phyloP scores from a whole-genome alignment of 92 coral and sea anemone genomes.

The Heteractis magnifica region DNA sequence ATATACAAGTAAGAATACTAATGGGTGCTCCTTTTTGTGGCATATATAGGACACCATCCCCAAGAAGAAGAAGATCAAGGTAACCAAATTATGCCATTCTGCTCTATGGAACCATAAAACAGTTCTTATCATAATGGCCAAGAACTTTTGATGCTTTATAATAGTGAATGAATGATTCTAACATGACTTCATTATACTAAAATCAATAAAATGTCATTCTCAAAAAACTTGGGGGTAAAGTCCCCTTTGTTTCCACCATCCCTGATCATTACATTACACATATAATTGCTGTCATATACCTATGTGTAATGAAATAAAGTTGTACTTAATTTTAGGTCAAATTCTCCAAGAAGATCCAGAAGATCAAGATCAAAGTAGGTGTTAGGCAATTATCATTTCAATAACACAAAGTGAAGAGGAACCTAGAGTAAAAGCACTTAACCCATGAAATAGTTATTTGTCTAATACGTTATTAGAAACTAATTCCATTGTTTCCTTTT shows the following conservation, averaged over 20 bases:
- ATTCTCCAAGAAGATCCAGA: slow-evolving; percentile 68
- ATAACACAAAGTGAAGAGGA: too few relatives aligned
- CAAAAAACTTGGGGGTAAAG: too few relatives aligned
- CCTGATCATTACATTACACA: too few relatives aligned
- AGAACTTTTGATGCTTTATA: background rate
- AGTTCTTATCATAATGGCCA: too few relatives aligned
- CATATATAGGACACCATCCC: slow-evolving; percentile 38
- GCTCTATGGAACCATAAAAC: too few relatives aligned
- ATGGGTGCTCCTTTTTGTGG: background rate
- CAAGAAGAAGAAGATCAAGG: slow-evolving; percentile 76
- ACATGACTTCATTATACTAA: too few relatives aligned
- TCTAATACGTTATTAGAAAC: too few relatives aligned
- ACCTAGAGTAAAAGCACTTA: background rate
- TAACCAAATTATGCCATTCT: background rate
- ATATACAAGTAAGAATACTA: background rate
- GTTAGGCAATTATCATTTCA: too few relatives aligned
- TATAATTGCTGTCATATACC: too few relatives aligned
- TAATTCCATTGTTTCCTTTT: too few relatives aligned
- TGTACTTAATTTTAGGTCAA: slow-evolving; percentile 41
- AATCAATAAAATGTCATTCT: too few relatives aligned
- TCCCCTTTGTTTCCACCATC: too few relatives aligned
- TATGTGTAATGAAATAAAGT: background rate
- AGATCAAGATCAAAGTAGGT: slow-evolving; percentile 62
- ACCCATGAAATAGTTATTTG: background rate
- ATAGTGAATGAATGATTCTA: background rate